phyloP scores from a whole-genome alignment of 1,140 invertebrate genomes.

The Euglossa dilemma region DNA sequence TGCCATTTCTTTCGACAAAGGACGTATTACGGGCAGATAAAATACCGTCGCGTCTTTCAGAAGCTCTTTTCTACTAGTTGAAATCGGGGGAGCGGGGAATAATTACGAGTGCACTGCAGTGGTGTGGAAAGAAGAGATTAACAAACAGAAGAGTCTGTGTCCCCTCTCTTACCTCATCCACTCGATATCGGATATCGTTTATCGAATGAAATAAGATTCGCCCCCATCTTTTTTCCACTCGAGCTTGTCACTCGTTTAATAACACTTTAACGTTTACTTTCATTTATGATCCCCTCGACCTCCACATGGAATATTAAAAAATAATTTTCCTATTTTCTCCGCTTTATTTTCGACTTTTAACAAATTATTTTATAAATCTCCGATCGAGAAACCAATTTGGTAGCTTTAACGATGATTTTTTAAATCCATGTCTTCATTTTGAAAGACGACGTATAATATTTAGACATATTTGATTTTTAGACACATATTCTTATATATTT shows the following conservation, averaged over 20 bases:
- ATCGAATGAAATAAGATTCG: constrained; percentile 25
- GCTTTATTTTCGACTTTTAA: too few species aligned
- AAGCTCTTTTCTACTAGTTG: constrained; percentile 12
- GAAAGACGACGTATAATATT: too few species aligned
- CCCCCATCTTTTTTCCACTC: not conserved
- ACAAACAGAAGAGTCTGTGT: constrained; percentile 33
- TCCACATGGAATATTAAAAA: too few species aligned
- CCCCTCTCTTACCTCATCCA: not conserved
- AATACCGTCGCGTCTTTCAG: constrained; percentile 35
- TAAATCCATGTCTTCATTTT: too few species aligned
- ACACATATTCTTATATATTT: too few species aligned
- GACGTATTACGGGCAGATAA: constrained; percentile 36
- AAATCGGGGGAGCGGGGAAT: not conserved
- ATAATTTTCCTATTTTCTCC: too few species aligned
- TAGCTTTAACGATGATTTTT: too few species aligned
- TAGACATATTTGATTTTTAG: too few species aligned
- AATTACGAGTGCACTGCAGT: constrained; percentile 26
- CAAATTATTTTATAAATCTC: too few species aligned
- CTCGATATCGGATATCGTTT: constrained; percentile 39
- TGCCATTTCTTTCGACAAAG: constrained; percentile 38
- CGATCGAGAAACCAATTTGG: too few species aligned
- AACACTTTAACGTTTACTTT: not conserved
- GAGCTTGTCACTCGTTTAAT: not conserved
- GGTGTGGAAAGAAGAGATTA: constrained; percentile 36
- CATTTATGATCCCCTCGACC: too few species aligned